phyloP scores from a whole-genome alignment of 2,888 invertebrate species.

The Baccha elongata region DNA sequence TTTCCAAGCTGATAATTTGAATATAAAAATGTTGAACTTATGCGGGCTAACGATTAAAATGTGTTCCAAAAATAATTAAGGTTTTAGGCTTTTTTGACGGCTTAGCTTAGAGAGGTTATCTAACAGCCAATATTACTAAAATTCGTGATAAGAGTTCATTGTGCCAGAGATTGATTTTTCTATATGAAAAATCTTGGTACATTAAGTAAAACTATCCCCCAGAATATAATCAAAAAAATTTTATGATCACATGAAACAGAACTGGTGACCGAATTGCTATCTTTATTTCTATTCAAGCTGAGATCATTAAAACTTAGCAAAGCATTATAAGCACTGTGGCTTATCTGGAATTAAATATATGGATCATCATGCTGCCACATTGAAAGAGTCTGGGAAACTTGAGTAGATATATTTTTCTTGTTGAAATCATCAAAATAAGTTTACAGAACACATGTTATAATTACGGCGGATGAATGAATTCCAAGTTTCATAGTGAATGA shows the following conservation, averaged over 20 bases:
- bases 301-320: slow-evolving; percentile 45
- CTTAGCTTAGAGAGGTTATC: slow-evolving; percentile 77
- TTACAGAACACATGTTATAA: slow-evolving; percentile 38
- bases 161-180: slow-evolving; percentile 66
- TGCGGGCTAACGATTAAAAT: not conserved
- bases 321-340: slow-evolving; percentile 13
- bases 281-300: slow-evolving; percentile 45
- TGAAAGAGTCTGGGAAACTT: slow-evolving; percentile 14
- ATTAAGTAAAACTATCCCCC: too few species aligned
- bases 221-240: slow-evolving; percentile 22
- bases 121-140: slow-evolving; percentile 60
- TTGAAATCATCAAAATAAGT: slow-evolving; percentile 52
- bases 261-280: slow-evolving; percentile 55
- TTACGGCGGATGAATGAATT: slow-evolving; percentile 41
- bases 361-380: slow-evolving; percentile 4
- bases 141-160: slow-evolving; percentile 78
- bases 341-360: slow-evolving; percentile 61
- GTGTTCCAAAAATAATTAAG: not conserved
- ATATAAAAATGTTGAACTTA: not conserved
- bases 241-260: slow-evolving; percentile 25
- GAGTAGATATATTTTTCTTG: slow-evolving; percentile 26
- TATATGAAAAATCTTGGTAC: not conserved
- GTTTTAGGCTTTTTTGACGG: not conserved
- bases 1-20: not conserved
- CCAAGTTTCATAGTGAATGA: slow-evolving; percentile 8